Evolutionary conservation across 2,113 vertebrate species (phyloP).

Genomic region (Vanacampus margaritifer): DNA sequence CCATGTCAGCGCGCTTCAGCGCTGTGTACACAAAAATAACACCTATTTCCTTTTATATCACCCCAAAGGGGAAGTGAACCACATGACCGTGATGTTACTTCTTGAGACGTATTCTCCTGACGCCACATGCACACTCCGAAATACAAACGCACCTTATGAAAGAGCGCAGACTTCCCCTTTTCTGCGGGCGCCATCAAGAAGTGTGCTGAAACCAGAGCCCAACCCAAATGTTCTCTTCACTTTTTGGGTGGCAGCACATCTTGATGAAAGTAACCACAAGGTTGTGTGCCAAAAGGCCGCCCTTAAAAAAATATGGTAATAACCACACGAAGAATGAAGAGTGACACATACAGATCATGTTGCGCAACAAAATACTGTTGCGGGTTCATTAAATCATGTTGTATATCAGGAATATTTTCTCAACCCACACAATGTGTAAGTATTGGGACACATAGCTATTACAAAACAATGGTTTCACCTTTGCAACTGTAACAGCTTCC

Average conservation of each 20-base stretch:
- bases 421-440: too few relatives aligned
- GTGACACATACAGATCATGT: background rate
- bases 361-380: background rate
- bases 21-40: slow-evolving; percentile 63
- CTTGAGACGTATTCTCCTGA: slow-evolving; percentile 42
- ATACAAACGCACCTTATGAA: slow-evolving; percentile 24
- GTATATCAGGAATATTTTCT: background rate
- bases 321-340: too few relatives aligned
- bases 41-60: slow-evolving; percentile 63
- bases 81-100: slow-evolving; percentile 53
- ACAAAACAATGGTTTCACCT: background rate
- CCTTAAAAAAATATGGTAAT: slow-evolving; percentile 12
- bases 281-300: background rate
- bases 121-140: slow-evolving; percentile 15
- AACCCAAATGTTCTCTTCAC: slow-evolving; percentile 10
- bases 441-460: too few relatives aligned
- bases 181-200: slow-evolving; percentile 22
- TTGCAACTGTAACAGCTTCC: background rate
- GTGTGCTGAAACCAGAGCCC: slow-evolving; percentile 11
- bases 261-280: slow-evolving; percentile 39
- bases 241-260: slow-evolving; percentile 46
- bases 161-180: slow-evolving; percentile 59
- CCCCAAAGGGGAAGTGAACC: slow-evolving; percentile 52
- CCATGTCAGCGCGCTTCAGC: background rate
- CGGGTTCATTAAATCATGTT: background rate